Conservation (phyloP, 1,140 invertebrate genomes). For the Drosophila kepulauana region DNA sequence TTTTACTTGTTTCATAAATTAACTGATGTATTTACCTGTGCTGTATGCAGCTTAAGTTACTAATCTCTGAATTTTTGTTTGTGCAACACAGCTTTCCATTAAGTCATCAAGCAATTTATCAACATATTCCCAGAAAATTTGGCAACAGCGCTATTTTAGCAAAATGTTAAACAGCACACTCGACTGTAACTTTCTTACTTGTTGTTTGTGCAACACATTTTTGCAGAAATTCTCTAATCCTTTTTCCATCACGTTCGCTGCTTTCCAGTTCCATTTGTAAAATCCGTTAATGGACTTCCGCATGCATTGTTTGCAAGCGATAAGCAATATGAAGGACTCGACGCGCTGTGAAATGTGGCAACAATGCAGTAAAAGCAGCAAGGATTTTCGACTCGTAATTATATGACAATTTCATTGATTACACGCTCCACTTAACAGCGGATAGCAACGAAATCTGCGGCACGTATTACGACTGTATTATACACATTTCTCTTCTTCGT, state of each 20-base stretch:
- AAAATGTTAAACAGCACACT: too few relatives aligned
- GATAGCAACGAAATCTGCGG: constrained; percentile 65
- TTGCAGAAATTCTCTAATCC: too few relatives aligned
- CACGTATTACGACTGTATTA: constrained; percentile 74
- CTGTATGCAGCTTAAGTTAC: too few relatives aligned
- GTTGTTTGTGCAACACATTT: too few relatives aligned
- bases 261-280: not conserved
- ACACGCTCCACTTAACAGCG: constrained; percentile 50
- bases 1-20: not conserved
- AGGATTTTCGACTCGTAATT: constrained; percentile 53
- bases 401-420: constrained; percentile 78
- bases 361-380: constrained; percentile 26
- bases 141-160: too few relatives aligned
- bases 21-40: too few relatives aligned
- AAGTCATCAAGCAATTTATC: too few relatives aligned
- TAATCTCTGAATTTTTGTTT: too few relatives aligned
- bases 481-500: constrained; percentile 32
- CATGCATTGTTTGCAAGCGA: constrained; percentile 18
- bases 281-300: constrained; percentile 35
- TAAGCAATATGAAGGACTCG: constrained; percentile 9
- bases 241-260: too few relatives aligned
- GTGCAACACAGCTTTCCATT: too few relatives aligned
- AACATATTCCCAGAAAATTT: too few relatives aligned
- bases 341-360: constrained; percentile 22
- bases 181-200: too few relatives aligned